Evolutionary conservation across 2,888 invertebrate genomes (phyloP).

Genomic region (Lepidocyrtoides sp.): DNA sequence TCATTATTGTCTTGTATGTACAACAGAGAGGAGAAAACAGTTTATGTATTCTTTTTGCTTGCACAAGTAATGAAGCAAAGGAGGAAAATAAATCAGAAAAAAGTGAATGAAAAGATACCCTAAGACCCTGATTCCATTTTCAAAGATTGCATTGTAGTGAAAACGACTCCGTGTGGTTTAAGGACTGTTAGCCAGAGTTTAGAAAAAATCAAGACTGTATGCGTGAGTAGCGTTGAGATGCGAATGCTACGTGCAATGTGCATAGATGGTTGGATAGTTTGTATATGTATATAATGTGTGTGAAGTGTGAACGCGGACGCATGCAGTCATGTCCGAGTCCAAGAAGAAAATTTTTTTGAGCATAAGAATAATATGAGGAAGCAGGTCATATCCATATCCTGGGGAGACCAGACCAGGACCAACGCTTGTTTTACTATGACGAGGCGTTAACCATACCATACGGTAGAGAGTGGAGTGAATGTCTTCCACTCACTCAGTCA

Average conservation of each 20-base stretch:
- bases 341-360: background rate
- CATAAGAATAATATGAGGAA: constrained; percentile 28
- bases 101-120: constrained; percentile 50
- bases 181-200: background rate
- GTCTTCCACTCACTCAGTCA: background rate
- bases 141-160: too few relatives aligned
- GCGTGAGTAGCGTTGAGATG: background rate
- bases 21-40: constrained; percentile 16
- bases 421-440: background rate
- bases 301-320: background rate
- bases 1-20: constrained; percentile 18
- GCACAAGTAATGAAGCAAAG: constrained; percentile 25
- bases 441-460: constrained; percentile 22
- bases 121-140: too few relatives aligned
- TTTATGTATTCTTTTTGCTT: constrained; percentile 68
- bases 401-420: background rate
- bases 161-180: too few relatives aligned
- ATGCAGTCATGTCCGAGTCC: background rate
- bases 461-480: constrained; percentile 8
- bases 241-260: background rate
- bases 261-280: background rate
- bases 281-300: background rate
- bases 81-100: background rate
- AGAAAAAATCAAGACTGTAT: constrained; percentile 21
- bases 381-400: constrained; percentile 56